These are phyloP conservation scores for Tinamus major DNA, from an alignment of 2,797 vertebrate species.

Conservation along the genomic window DNA sequence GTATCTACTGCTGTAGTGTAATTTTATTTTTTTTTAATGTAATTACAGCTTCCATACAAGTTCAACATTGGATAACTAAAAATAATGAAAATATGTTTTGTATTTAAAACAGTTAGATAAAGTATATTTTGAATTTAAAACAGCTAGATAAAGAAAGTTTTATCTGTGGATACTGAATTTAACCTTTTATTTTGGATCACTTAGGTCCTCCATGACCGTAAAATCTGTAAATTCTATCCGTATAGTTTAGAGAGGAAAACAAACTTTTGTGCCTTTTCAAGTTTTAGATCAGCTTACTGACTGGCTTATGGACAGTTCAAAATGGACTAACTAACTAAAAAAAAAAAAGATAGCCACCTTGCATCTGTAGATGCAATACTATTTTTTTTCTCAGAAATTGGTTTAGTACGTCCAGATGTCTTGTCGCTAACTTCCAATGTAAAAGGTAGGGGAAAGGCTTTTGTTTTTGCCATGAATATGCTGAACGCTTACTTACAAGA, in stretches of 20 bases:
- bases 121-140: neutral
- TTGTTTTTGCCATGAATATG: neutral
- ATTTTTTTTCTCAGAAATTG: neutral
- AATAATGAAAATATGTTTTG: neutral
- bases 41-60: neutral
- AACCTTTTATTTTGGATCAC: neutral
- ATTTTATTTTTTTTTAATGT: neutral
- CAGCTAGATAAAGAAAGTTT: neutral
- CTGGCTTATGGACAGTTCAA: neutral
- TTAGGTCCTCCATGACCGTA: neutral
- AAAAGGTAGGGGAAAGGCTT: neutral
- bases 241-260: neutral
- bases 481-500: neutral
- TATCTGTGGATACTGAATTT: neutral
- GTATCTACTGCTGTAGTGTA: neutral
- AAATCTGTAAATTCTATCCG: conserved; percentile 1
- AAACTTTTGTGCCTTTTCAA: neutral
- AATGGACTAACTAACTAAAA: neutral
- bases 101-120: neutral
- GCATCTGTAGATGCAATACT: neutral
- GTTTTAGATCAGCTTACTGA: neutral
- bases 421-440: neutral
- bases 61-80: neutral
- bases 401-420: neutral
- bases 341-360: neutral